Conservation (phyloP, 2,888 invertebrate species). For the Orthosia cruda region DNA sequence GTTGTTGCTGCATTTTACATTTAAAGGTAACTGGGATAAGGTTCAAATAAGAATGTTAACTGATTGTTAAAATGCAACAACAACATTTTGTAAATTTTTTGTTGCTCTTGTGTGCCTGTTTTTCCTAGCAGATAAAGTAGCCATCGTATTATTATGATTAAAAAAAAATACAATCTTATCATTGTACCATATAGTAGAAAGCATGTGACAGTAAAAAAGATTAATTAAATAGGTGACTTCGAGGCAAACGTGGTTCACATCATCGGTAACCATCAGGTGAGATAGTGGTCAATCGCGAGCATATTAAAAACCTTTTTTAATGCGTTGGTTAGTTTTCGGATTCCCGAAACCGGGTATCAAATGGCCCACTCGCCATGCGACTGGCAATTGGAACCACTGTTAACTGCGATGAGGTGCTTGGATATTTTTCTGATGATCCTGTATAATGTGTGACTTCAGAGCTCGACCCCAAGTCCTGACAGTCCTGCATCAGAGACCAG, state of each 20-base stretch:
- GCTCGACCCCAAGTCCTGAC: slow-evolving; percentile 91
- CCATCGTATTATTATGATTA: not conserved
- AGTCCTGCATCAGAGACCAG: slow-evolving; percentile 92
- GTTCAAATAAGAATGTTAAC: not conserved
- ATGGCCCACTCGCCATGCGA: not conserved
- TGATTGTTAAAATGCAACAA: slow-evolving; percentile 13
- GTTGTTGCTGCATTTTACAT: slow-evolving; percentile 24
- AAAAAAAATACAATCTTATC: not conserved
- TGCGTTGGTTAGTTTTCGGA: not conserved
- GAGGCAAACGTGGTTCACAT: no score
- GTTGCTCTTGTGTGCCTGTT: not conserved
- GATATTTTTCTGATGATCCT: not conserved
- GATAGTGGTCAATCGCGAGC: no score
- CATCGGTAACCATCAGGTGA: no score
- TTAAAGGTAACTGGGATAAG: not conserved
- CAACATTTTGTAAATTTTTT: not conserved
- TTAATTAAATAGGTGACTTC: no score
- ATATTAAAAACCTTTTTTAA: not conserved
- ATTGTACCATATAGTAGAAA: not conserved
- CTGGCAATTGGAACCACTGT: not conserved
- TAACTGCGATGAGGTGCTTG: no score
- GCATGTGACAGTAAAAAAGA: not conserved
- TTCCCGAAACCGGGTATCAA: not conserved
- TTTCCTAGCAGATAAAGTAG: not conserved
- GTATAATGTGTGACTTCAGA: slow-evolving; percentile 76